Evolutionary conservation across 2,888 invertebrate species (phyloP), one percentile per base, ranked within the genome.

Genomic region (Leucophenga maculata): DNA sequence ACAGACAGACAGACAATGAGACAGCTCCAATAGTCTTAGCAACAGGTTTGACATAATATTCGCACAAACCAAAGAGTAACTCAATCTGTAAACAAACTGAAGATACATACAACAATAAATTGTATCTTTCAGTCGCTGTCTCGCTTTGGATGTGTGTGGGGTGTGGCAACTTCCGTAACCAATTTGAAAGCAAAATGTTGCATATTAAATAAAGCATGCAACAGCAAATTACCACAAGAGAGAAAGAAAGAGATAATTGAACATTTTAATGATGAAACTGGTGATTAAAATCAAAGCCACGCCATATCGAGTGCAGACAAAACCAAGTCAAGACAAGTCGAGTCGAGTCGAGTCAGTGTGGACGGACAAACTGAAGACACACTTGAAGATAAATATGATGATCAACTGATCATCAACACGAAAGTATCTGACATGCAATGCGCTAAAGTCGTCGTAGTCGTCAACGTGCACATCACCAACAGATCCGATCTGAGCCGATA

Each of bases 21-120:
- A 39, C 39, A 39, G 39, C 8, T 39, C 11, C 6, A 39, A 39
- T 39, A 39, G 11, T 39, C 39, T 39, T 39, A 39, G 8, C 50
- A 79, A 78, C 82, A 76, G 82, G 78, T 80, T 80, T 78, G 82
- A 80, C 82, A 80, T 80, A 82, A 82, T 81, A 79, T 78, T 79
- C 82, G 78, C 76, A 79, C 75, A 64, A 18, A 64, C 13, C 11
- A 48, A 13, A 18, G 18, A 46, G 48, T 64, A 46, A 64, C 20
- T 64, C 48, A 64, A 48, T 44, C 60, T 14, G 26, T 16, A 52
- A 52, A 52, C 20, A 20, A 8, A 14, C 1, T 20, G 14, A 52
- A n/a, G 9, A 52, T 9, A 52, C 52, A 52, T 20, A 16, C 50
- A 50, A 50, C 50, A 14, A 50, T n/a, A 16, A 14, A 48, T 4